Percentiles rank a stretch among this genome's conserved stretches.
These are phyloP conservation scores for Neopipo cinnamomea DNA, from an alignment of 2,113 vertebrate genomes.

Conservation along the genomic window DNA sequence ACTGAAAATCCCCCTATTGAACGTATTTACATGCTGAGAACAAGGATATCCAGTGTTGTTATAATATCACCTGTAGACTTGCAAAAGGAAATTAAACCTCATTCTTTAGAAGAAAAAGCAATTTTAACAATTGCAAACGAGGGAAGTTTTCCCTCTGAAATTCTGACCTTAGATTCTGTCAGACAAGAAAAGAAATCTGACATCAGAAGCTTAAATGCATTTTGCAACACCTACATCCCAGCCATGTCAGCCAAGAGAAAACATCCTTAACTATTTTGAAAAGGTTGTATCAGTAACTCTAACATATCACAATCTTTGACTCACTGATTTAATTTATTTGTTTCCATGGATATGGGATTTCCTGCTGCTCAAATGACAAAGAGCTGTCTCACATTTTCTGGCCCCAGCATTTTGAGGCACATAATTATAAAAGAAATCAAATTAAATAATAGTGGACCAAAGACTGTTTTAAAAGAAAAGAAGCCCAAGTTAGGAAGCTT, in stretches of 20 bases:
- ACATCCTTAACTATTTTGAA: not conserved
- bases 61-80: not conserved
- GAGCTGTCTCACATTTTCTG: not conserved
- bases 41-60: not conserved
- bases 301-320: not conserved
- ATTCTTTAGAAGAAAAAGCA: not conserved
- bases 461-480: not conserved
- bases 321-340: not conserved
- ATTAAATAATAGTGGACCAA: not conserved
- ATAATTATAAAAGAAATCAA: not conserved
- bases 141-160: not conserved
- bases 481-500: not conserved
- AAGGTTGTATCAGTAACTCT: not conserved
- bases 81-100: not conserved
- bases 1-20: not conserved
- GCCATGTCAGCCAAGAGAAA: not conserved
- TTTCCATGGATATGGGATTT: not conserved
- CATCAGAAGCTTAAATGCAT: not conserved
- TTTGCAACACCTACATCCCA: not conserved
- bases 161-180: not conserved
- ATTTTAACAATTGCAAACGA: not conserved
- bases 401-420: not conserved
- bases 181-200: not conserved
- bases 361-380: not conserved
- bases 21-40: not conserved